phyloP scores from a whole-genome alignment of 2,113 vertebrate species.

The Microcebus griseorufus region DNA sequence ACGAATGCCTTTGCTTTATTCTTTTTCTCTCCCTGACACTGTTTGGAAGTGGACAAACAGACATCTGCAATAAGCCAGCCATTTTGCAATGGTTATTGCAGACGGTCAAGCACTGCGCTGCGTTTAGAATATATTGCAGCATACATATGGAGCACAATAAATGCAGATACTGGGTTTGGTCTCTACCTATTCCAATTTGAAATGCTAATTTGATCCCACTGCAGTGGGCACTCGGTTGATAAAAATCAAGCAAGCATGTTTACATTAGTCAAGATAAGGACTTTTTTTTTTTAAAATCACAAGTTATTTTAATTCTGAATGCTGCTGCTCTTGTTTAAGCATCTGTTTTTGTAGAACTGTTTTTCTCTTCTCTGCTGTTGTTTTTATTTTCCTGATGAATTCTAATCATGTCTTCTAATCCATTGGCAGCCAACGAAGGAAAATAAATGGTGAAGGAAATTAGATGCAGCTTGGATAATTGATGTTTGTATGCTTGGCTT shows the following conservation, averaged over 20 bases:
- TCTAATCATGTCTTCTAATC: conserved; percentile 87
- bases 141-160: neutral
- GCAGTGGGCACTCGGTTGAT: conserved; percentile 74
- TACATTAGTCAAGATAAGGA: conserved; percentile 84
- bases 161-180: neutral
- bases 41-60: neutral
- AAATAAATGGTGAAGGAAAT: conserved; percentile 82
- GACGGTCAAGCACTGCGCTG: neutral
- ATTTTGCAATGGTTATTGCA: neutral
- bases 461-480: conserved; percentile 85
- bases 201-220: conserved; percentile 59
- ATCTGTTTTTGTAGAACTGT: conserved; percentile 78
- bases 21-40: neutral
- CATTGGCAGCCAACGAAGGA: conserved; percentile 78
- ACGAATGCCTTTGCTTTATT: neutral
- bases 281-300: conserved; percentile 12
- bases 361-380: conserved; percentile 49
- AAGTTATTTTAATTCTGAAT: conserved; percentile 83
- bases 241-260: conserved; percentile 85
- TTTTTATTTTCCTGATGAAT: conserved; percentile 84
- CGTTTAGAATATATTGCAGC: neutral
- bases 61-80: neutral
- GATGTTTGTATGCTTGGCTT: conserved; percentile 83
- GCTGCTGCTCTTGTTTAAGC: conserved; percentile 80
- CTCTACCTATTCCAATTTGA: conserved; percentile 18